phyloP scores from a whole-genome alignment of 2,797 vertebrate genomes.

The Sandelia bainsii region DNA sequence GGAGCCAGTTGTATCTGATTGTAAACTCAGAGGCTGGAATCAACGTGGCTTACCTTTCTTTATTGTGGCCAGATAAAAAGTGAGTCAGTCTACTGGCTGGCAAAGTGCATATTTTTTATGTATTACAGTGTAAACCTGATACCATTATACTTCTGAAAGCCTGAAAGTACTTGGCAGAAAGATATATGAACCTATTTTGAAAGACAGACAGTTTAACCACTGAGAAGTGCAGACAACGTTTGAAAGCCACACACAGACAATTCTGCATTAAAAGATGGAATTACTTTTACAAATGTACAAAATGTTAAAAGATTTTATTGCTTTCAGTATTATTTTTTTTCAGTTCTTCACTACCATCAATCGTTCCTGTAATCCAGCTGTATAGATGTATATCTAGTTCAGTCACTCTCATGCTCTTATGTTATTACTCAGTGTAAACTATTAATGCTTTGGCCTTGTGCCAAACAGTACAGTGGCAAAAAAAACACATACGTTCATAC shows the following conservation, averaged over 20 bases:
- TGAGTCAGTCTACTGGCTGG: conserved; percentile 29
- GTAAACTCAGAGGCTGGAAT: conserved; percentile 32
- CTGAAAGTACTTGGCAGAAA: neutral
- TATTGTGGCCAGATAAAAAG: conserved; percentile 10
- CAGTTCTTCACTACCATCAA: neutral
- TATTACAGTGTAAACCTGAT: conserved; percentile 13
- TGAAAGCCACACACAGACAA: neutral
- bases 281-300: neutral
- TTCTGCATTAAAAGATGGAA: neutral
- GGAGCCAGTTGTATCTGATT: conserved; percentile 46
- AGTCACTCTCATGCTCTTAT: no score
- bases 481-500: no score
- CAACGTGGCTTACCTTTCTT: conserved; percentile 28
- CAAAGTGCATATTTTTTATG: conserved; percentile 3
- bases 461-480: neutral
- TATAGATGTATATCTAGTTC: no score
- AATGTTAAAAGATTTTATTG: neutral
- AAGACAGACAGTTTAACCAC: conserved; percentile 25
- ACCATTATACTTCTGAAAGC: neutral
- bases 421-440: conserved; percentile 7
- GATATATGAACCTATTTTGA: conserved; percentile 14
- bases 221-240: neutral
- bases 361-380: no score
- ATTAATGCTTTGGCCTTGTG: conserved; percentile 27
- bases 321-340: neutral